These are phyloP conservation scores for Sebastes matsubarae DNA, from an alignment of 2,797 vertebrate genomes.

Conservation along the genomic window DNA sequence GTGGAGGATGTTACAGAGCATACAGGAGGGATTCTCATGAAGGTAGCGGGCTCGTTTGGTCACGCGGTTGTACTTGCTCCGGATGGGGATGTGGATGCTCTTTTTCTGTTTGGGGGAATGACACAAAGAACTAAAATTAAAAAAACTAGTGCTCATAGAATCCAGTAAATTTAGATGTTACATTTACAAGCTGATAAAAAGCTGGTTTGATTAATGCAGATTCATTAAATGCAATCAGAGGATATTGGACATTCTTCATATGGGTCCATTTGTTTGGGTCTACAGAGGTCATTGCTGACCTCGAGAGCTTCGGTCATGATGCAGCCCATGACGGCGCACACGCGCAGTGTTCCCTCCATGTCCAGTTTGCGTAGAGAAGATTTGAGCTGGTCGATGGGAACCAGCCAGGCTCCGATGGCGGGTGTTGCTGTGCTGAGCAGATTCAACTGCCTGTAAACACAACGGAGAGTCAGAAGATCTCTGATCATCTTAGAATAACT, in stretches of 20 bases:
- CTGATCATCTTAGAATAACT: neutral
- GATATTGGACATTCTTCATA: neutral
- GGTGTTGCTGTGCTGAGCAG: conserved; percentile 97
- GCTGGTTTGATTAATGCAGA: no score
- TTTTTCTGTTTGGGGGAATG: conserved; percentile 86
- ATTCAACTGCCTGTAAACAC: conserved; percentile 89
- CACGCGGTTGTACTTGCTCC: conserved; percentile 97
- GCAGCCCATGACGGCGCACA: conserved; percentile 99
- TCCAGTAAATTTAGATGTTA: neutral
- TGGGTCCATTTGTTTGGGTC: neutral
- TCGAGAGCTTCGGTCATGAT: conserved; percentile 99
- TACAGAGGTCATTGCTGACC: conserved; percentile 74
- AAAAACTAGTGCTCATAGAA: neutral
- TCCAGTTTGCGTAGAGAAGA: conserved; percentile 94
- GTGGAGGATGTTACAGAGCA: conserved; percentile 96
- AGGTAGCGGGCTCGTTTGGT: conserved; percentile 94
- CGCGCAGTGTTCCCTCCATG: conserved; percentile 90
- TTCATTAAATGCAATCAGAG: neutral
- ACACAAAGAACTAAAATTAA: neutral
- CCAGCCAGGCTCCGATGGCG: conserved; percentile 95
- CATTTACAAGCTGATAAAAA: neutral
- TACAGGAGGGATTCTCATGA: conserved; percentile 97
- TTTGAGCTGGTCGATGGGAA: conserved; percentile 98
- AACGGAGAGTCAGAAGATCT: neutral
- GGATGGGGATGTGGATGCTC: conserved; percentile 94